Conservation (phyloP, 1,140 invertebrate genomes). For the Teleopsis dalmanni region DNA sequence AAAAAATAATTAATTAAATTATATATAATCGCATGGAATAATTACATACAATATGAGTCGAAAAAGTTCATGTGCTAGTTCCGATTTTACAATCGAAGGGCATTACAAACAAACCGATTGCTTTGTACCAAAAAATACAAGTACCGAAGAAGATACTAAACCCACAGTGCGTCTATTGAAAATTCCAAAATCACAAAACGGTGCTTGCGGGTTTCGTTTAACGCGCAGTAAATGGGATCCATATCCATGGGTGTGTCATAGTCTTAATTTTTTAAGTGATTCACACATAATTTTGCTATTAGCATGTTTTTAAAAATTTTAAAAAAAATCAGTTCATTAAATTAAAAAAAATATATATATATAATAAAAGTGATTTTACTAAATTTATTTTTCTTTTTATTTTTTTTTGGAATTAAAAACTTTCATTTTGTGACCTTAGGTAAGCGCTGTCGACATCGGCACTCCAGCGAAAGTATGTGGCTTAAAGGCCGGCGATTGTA, state of each 20-base stretch:
- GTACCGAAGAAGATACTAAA: conserved; percentile 5
- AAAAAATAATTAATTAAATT: too few relatives aligned
- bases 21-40: too few relatives aligned
- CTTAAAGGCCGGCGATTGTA: conserved; percentile 54
- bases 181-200: conserved; percentile 30
- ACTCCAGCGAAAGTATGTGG: conserved; percentile 48
- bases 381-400: background rate
- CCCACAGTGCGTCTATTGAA: conserved; percentile 31
- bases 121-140: too few relatives aligned
- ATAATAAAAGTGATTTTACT: too few relatives aligned
- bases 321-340: background rate
- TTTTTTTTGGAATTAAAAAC: background rate
- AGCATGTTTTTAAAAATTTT: conserved; percentile 20
- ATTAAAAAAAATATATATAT: conserved; percentile 1
- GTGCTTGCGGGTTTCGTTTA: conserved; percentile 55
- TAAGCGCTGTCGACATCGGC: conserved; percentile 46
- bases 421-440: conserved; percentile 19
- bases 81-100: too few relatives aligned
- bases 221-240: conserved; percentile 63
- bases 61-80: too few relatives aligned
- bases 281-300: conserved; percentile 15
- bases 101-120: too few relatives aligned
- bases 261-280: too few relatives aligned
- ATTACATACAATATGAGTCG: too few relatives aligned
- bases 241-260: conserved; percentile 57